Evolutionary conservation across 64 coral and sea anemone genomes (phyloP), one percentile per base, ranked within the genome.

Genomic region (Stylophora pistillata): DNA sequence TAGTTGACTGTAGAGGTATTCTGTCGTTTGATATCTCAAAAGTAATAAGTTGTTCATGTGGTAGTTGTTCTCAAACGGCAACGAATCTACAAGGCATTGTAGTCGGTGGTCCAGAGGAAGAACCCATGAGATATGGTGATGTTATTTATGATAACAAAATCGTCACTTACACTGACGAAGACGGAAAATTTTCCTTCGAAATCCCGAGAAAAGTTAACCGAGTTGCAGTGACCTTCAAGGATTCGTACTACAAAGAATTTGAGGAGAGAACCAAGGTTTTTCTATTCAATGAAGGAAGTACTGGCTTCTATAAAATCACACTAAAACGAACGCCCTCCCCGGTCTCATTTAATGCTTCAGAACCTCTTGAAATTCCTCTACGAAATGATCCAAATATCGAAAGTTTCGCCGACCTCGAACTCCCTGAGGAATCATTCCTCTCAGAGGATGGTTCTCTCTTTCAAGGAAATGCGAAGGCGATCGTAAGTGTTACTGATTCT

Each of bases 401-500:
- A 5, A 82, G 62, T 13, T 64, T 82, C 23, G 79, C 79, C 4
- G 56, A 62, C 56, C 55, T 82, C 15, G 56, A 82, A 53, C 30
- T 82, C 31, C 79, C 56, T 18, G 27, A 58, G 29, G 30, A 64
- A 27, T 18, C 56, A 31, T 53, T 82, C 58, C 28, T 82, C 18
- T 62, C 79, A 18, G 56, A 64, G 30, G 79, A 82, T 21, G 79
- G 79, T 1, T 62, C 56, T 30, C 26, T 64, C 14, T 82, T 62
- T n/a, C 31, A 78, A 58, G n/a, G 76, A 78, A 1, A 53, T 78
- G 13, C 25, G 76, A 56, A 28, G 15, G 79, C 56, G 9, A 30
- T 62, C 17, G 79, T 82, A 5, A 82, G 56, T 41, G 56, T 82
- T 64, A 82, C 79, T 14, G 79, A 82, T 41, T 27, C 79, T 62